A percentile compares a stretch with the other conserved stretches of the same genome.
Evolutionary conservation across 1,140 invertebrate species (phyloP).

Genomic region (Magallana ariakensis): DNA sequence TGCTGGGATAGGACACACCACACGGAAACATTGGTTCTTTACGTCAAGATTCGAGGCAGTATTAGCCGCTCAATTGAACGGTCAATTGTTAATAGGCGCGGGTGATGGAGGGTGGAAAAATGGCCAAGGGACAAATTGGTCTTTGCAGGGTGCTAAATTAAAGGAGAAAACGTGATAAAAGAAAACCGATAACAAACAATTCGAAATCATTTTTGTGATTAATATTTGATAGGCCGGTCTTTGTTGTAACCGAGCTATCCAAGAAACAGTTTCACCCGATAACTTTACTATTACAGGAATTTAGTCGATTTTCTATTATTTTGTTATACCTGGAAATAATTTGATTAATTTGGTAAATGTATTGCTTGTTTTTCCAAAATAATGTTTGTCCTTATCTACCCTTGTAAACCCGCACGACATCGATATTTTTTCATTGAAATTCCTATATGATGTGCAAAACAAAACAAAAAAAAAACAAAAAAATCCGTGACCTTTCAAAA

Average conservation of each 20-base stretch:
- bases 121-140: not conserved
- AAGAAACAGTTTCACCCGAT: no score
- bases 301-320: no score
- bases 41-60: conserved; percentile 13
- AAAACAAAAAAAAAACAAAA: no score
- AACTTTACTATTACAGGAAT: no score
- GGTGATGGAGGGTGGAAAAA: not conserved
- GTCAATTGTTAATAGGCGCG: conserved; percentile 1
- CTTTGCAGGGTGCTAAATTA: conserved; percentile 1
- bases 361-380: no score
- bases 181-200: not conserved
- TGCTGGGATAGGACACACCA: conserved; percentile 1
- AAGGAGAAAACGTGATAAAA: not conserved
- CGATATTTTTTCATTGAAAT: no score
- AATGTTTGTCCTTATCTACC: no score
- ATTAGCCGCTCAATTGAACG: conserved; percentile 5
- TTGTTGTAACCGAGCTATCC: not conserved
- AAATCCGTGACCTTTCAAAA: no score
- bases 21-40: not conserved
- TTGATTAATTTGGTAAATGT: no score
- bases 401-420: no score
- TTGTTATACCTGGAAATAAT: no score
- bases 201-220: not conserved
- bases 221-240: not conserved
- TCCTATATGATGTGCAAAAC: no score